Evolutionary conservation across 2,888 invertebrate genomes (phyloP), one percentile per base, ranked within the genome.

Genomic region (Patella caerulea): DNA sequence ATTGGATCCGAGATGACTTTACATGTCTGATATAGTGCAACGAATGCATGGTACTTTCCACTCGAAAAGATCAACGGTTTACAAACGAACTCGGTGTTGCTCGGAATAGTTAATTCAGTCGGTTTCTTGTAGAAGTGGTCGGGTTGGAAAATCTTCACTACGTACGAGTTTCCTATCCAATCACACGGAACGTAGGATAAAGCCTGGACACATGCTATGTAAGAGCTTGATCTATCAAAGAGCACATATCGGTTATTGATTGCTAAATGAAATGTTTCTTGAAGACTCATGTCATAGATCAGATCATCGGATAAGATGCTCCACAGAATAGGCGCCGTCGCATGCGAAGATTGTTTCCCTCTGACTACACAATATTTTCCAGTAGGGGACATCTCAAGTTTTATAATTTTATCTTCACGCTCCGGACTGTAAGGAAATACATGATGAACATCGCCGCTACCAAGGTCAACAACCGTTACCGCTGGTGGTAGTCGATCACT

Each of bases 381-480:
- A 53, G 83, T 76, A 7, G 84, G 84, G 12, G 88, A 89, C 29
- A 89, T 78, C 1, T 79, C 53, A 2, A 88, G 84, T 9, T 83
- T 80, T 2, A 79, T 72, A 9, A 88, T 77, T 3, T 80, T 72
- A 56, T 83, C 82, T 2, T 83, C 82, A 9, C 82, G 70, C 19
- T 86, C 83, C 4, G 83, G 77, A 53, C 83, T 86, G 69, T 89
- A 87, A 45, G 86, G 83, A 34, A 90, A 74, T 2, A 84, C 84
- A 29, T 83, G 84, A 2, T 80, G 73, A 7, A 85, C 83, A 53
- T 83, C 78, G 11, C 88, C 88, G 12, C 83, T 84, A 9, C 56
- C 74, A 17, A 86, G 53, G 76, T 86, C 85, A 7, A 88, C 75
- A 3, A 90, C 77, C 75, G 88, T 88, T n/a, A 88, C 88, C 65